Base-by-base conservation (phyloP, 2,797 vertebrate species). In the Microctenopoma steveboyesi region DNA sequence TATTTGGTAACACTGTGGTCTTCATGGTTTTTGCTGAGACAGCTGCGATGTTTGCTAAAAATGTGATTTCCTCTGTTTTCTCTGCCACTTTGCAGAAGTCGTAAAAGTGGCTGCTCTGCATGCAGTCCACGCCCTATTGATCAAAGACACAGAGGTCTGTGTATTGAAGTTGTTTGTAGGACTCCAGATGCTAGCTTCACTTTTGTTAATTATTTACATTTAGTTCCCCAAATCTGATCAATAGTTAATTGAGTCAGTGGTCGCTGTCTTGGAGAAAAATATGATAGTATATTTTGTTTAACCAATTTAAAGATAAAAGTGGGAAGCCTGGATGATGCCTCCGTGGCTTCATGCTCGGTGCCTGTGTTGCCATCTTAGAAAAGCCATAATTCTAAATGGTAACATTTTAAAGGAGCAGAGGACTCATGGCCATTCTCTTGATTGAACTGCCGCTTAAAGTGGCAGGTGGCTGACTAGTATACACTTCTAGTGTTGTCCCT, bases 201-300 rank as follows among this genome's bases (percentile, higher is more conserved):
- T 79, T 90, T 81, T 86, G 84, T 89, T 89, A 89, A 90, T 92
- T 88, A 90, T 92, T 92, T 90, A 90, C 85, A 88, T 89, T 90
- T 27, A n/a, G 78, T 76, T 88, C 76, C 83, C 74, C 80, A 84
- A 83, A 90, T 89, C 79, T 90, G 86, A 93, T 92, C 89, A 89
- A 91, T 92, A 88, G 75, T 89, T 92, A 91, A 92, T 92, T 90
- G 89, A 91, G 86, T 75, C 62, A 59, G 79, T 30, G 22, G 72
- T 82, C 83, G 74, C 76, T 77, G 67, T 79, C 68, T 61, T 51
- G 39, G 64, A 68, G 73, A 74, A 85, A 82, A 84, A 79, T 15
- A 25, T 78, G 10, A 28, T 46, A 45, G 48, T 56, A 48, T 57
- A 49, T 43, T 63, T n/a, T 35, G 14, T 67, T 79, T 18, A 51